Conservation (phyloP, 1,140 invertebrate genomes). For the Drosophila bifasciata region DNA sequence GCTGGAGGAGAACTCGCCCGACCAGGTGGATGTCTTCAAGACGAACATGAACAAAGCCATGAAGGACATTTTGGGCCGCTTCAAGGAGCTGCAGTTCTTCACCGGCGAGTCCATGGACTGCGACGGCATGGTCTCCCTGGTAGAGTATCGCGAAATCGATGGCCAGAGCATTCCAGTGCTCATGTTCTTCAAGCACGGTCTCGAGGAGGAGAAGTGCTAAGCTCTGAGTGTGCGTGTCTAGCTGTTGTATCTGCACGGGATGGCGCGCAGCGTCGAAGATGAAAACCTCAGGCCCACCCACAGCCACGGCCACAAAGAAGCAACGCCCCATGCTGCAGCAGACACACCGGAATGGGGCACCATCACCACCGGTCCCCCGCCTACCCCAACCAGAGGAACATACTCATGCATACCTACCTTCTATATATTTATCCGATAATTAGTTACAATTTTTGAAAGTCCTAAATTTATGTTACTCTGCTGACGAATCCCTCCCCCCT, state of each 20-base stretch:
- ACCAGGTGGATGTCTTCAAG: slow-evolving; percentile 95
- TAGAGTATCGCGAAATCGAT: slow-evolving; percentile 96
- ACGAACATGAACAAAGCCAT: slow-evolving; percentile 97
- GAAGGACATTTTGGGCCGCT: slow-evolving; percentile 95
- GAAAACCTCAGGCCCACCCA: background rate
- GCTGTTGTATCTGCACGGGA: slow-evolving; percentile 1
- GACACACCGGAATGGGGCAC: slow-evolving; percentile 11
- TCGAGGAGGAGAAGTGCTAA: slow-evolving; percentile 97
- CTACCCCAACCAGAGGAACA: slow-evolving; percentile 27
- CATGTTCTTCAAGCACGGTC: slow-evolving; percentile 98
- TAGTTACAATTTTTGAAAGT: slow-evolving; percentile 58
- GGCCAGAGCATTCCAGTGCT: slow-evolving; percentile 92
- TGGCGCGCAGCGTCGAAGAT: background rate
- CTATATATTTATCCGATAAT: slow-evolving; percentile 58
- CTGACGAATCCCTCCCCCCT: slow-evolving; percentile 26
- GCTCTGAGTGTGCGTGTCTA: slow-evolving; percentile 17
- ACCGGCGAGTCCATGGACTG: slow-evolving; percentile 97
- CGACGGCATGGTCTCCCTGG: slow-evolving; percentile 96
- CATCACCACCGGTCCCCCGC: slow-evolving; percentile 17
- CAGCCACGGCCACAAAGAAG: slow-evolving; percentile 7
- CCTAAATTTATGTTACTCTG: slow-evolving; percentile 64
- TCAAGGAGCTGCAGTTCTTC: slow-evolving; percentile 97
- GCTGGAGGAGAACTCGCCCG: slow-evolving; percentile 91
- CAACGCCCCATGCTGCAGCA: slow-evolving; percentile 16
- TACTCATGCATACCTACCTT: slow-evolving; percentile 70